phyloP scores from a whole-genome alignment of 2,113 vertebrate genomes.

The Pungitius pungitius region DNA sequence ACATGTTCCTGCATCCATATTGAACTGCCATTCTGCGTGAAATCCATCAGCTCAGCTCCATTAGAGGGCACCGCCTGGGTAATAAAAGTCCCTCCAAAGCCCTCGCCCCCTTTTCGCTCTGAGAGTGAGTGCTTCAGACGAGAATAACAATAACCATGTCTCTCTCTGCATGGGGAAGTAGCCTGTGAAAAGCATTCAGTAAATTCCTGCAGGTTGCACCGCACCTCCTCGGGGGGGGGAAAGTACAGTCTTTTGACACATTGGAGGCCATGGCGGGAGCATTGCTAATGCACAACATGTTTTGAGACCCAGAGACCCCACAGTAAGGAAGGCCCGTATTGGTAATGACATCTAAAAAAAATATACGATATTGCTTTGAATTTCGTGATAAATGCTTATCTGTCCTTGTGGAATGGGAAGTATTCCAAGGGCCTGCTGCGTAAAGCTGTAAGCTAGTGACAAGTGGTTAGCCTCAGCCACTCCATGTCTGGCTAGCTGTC shows the following conservation, averaged over 20 bases:
- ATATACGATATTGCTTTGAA: background rate
- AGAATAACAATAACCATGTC: conserved; percentile 25
- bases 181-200: background rate
- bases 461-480: conserved; percentile 21
- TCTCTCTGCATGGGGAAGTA: conserved; percentile 15
- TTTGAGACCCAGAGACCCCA: background rate
- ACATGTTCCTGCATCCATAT: conserved; percentile 19
- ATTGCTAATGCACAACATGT: background rate
- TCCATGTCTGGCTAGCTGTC: conserved; percentile 31
- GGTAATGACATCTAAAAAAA: background rate
- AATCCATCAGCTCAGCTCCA: conserved; percentile 48
- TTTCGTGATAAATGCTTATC: conserved; percentile 10
- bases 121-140: conserved; percentile 31
- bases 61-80: conserved; percentile 11
- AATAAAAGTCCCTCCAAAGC: conserved; percentile 26
- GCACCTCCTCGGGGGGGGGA: background rate
- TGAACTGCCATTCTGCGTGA: conserved; percentile 29
- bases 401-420: conserved; percentile 9
- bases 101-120: conserved; percentile 14
- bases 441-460: conserved; percentile 13
- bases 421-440: conserved; percentile 8
- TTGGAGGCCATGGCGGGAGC: background rate
- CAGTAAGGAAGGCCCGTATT: background rate
- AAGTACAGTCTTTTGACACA: background rate
- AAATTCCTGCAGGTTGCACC: conserved; percentile 7